Percentiles rank a stretch among this genome's conserved stretches.
These are phyloP conservation scores for Speoplatyrhinus poulsoni DNA, from an alignment of 2,113 vertebrate genomes.

Conservation along the genomic window DNA sequence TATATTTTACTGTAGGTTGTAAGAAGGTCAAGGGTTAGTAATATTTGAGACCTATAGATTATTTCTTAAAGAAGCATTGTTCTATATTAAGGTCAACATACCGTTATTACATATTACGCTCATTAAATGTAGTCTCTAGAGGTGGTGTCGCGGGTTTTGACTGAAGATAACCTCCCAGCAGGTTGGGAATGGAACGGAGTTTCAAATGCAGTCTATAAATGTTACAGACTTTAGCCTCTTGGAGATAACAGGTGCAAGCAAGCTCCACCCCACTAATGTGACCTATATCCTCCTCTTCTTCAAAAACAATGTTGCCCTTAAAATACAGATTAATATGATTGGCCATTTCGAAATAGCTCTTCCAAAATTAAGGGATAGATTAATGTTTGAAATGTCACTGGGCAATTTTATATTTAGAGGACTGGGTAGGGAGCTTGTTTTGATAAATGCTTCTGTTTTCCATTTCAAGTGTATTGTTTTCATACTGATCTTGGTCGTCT, in stretches of 20 bases:
- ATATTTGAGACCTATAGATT: no score
- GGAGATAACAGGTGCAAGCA: not conserved
- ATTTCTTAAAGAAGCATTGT: no score
- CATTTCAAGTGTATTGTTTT: not conserved
- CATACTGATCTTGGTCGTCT: slow-evolving; percentile 1
- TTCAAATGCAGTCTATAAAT: slow-evolving; percentile 57
- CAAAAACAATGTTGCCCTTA: slow-evolving; percentile 35
- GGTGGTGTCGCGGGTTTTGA: not conserved
- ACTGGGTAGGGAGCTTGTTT: slow-evolving; percentile 9
- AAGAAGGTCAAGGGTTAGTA: no score
- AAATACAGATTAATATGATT: slow-evolving; percentile 72
- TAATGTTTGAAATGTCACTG: slow-evolving; percentile 12
- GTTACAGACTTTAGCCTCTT: slow-evolving; percentile 32
- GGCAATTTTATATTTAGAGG: slow-evolving; percentile 17
- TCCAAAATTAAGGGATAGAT: slow-evolving; percentile 46
- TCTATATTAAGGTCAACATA: slow-evolving; percentile 29
- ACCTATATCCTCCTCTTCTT: slow-evolving; percentile 31
- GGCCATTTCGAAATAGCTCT: slow-evolving; percentile 64
- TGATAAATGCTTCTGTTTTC: slow-evolving; percentile 11
- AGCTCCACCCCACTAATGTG: not conserved
- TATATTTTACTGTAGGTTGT: no score
- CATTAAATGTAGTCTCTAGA: slow-evolving; percentile 14
- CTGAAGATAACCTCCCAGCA: slow-evolving; percentile 49
- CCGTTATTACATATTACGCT: slow-evolving; percentile 31
- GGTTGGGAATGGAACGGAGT: slow-evolving; percentile 53